These are phyloP conservation scores for Rhadinocentrus ornatus DNA, from an alignment of 2,797 vertebrate genomes.

Conservation along the genomic window DNA sequence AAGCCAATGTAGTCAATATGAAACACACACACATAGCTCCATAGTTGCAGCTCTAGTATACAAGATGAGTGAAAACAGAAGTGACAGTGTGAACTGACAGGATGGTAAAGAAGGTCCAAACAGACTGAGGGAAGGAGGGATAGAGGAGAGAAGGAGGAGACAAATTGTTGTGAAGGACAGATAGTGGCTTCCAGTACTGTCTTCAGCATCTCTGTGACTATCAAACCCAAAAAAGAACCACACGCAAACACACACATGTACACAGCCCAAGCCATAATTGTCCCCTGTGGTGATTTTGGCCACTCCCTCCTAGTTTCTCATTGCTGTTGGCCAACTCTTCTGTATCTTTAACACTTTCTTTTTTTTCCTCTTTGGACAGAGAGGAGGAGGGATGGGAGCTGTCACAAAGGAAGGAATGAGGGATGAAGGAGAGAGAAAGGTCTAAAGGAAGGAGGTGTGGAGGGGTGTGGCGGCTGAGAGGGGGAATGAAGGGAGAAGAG, in stretches of 20 bases:
- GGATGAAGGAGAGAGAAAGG: conserved; percentile 72
- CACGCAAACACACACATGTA: conserved; percentile 45
- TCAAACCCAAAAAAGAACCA: conserved; percentile 59
- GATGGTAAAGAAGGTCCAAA: conserved; percentile 58
- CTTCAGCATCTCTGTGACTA: conserved; percentile 58
- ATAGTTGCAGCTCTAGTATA: conserved; percentile 50
- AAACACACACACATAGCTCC: conserved; percentile 39
- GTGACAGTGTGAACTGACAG: conserved; percentile 74
- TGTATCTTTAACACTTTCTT: conserved; percentile 76
- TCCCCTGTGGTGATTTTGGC: conserved; percentile 78
- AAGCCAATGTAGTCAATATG: conserved; percentile 55
- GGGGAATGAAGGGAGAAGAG: conserved; percentile 64
- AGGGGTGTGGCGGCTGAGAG: conserved; percentile 69
- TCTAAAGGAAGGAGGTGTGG: conserved; percentile 70
- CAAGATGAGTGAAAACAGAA: conserved; percentile 73
- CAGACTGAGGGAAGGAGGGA: conserved; percentile 71
- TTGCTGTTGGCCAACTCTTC: conserved; percentile 73
- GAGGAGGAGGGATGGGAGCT: conserved; percentile 30
- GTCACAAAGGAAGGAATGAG: conserved; percentile 65
- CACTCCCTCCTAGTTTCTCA: conserved; percentile 69
- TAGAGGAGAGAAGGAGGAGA: conserved; percentile 66
- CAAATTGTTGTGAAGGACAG: conserved; percentile 71
- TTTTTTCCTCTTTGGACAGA: conserved; percentile 54
- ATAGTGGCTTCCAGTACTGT: conserved; percentile 69
- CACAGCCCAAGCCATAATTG: conserved; percentile 73